phyloP scores from a whole-genome alignment of 2,113 vertebrate species.

The Panurus biarmicus region DNA sequence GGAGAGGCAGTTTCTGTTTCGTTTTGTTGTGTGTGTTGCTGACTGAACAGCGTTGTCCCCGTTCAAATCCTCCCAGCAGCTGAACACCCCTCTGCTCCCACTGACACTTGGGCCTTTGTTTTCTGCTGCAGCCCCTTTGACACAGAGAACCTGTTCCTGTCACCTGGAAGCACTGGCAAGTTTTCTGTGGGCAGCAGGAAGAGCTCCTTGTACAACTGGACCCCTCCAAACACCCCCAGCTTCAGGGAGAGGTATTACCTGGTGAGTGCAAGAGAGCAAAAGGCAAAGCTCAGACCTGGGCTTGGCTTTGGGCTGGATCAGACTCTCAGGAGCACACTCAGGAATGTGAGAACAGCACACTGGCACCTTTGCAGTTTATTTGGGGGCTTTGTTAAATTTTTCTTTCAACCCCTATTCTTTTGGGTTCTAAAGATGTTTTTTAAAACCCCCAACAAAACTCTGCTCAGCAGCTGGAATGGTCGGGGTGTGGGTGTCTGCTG shows the following conservation, averaged over 20 bases:
- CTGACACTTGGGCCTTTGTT: not conserved
- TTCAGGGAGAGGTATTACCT: constrained; percentile 90
- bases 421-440: not conserved
- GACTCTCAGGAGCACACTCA: not conserved
- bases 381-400: not conserved
- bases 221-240: constrained; percentile 86
- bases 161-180: constrained; percentile 73
- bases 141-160: constrained; percentile 69
- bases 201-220: constrained; percentile 85
- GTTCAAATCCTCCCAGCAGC: not conserved
- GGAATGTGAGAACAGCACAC: not conserved
- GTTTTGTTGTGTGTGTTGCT: not conserved
- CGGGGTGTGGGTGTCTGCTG: not conserved
- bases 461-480: not conserved
- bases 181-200: constrained; percentile 83
- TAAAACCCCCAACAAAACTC: fast-evolving
- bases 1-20: not conserved
- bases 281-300: not conserved
- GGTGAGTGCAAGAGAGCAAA: constrained; percentile 65
- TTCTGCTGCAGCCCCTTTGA: constrained; percentile 81
- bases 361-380: not conserved
- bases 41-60: not conserved
- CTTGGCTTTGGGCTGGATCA: not conserved
- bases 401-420: not conserved
- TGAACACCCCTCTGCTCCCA: not conserved